phyloP scores from a whole-genome alignment of 1,140 invertebrate species.

The Hypsibius dujardini region DNA sequence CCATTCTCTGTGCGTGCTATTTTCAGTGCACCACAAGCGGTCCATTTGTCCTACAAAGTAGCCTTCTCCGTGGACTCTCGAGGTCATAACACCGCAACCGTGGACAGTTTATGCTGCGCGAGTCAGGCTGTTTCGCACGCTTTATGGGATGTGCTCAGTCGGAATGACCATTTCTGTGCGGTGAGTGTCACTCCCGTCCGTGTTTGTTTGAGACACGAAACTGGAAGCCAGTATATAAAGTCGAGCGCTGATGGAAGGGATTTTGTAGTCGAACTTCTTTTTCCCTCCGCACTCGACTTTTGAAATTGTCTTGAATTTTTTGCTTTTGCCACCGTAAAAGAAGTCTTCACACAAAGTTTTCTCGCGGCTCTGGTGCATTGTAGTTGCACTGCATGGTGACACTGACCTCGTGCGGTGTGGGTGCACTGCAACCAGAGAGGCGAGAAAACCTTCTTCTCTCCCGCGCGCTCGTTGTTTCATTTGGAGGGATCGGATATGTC shows the following conservation, averaged over 20 bases:
- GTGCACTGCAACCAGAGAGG: conserved; percentile 57
- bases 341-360: neutral
- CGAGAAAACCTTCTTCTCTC: neutral
- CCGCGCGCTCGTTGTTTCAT: no score
- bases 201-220: neutral
- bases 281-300: neutral
- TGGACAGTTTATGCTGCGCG: no score
- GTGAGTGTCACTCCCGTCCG: neutral
- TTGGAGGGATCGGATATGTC: no score
- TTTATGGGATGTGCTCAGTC: no score
- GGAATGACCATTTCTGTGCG: no score
- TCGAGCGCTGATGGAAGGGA: neutral
- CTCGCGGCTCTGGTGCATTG: conserved; percentile 57
- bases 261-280: neutral
- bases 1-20: neutral
- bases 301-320: neutral
- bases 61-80: neutral
- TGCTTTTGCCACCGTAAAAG: neutral
- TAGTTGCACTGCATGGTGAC: conserved; percentile 84
- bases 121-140: no score
- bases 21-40: neutral
- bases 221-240: neutral
- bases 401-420: conserved; percentile 56
- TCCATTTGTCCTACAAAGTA: neutral
- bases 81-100: no score